Evolutionary conservation across 2,888 invertebrate genomes (phyloP).

Genomic region (Hypolimnas misippus): DNA sequence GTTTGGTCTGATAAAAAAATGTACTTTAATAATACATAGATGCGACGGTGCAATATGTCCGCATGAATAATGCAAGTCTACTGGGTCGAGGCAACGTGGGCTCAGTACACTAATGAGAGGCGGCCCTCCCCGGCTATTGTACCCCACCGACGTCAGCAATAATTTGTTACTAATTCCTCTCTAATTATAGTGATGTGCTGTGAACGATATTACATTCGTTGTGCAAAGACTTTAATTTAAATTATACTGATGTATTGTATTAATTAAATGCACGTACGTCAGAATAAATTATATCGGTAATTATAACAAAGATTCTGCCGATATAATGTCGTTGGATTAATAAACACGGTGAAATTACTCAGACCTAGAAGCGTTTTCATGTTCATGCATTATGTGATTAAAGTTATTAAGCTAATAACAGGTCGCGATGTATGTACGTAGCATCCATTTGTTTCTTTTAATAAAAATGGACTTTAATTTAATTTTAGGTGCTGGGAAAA

Average conservation of each 20-base stretch:
- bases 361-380: conserved; percentile 49
- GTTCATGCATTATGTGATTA: conserved; percentile 46
- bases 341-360: conserved; percentile 21
- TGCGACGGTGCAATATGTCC: conserved; percentile 75
- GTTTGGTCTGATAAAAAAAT: conserved; percentile 35
- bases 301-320: not conserved
- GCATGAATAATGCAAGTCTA: conserved; percentile 80
- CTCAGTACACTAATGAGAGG: conserved; percentile 77
- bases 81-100: conserved; percentile 63
- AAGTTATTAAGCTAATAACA: conserved; percentile 41
- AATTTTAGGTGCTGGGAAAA: conserved; percentile 9
- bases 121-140: conserved; percentile 70
- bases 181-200: conserved; percentile 59
- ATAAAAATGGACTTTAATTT: conserved; percentile 12
- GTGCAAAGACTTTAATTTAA: conserved; percentile 19
- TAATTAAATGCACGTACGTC: not conserved
- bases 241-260: conserved; percentile 1
- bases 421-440: conserved; percentile 29
- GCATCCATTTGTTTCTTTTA: conserved; percentile 31
- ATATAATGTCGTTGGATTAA: not conserved
- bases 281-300: not conserved
- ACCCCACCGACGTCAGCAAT: conserved; percentile 71
- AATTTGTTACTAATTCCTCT: conserved; percentile 79
- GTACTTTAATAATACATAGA: conserved; percentile 44
- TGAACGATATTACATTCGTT: conserved; percentile 36